These are phyloP conservation scores for Pipistrellus nathusii DNA, from an alignment of 2,797 vertebrate species.

Conservation along the genomic window DNA sequence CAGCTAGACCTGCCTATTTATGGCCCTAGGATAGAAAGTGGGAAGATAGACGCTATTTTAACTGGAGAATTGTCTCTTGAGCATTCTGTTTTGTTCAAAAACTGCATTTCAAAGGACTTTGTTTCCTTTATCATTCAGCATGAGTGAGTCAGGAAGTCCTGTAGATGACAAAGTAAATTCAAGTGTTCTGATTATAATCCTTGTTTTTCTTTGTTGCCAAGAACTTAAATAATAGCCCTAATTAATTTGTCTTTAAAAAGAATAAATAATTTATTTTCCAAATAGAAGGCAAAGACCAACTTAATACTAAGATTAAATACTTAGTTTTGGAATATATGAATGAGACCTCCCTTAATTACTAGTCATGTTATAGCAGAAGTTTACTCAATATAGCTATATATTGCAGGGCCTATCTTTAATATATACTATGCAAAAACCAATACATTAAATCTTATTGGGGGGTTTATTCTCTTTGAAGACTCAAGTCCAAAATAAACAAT, in stretches of 20 bases:
- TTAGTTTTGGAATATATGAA: constrained; percentile 4
- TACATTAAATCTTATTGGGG: neutral
- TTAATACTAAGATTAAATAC: neutral
- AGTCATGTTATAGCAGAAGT: neutral
- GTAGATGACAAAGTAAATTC: constrained; percentile 1
- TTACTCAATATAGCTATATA: neutral
- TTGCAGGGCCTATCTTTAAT: neutral
- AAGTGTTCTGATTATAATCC: constrained; percentile 9
- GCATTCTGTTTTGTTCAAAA: neutral
- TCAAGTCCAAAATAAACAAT: constrained; percentile 7
- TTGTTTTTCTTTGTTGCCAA: neutral
- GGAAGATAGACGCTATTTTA: neutral
- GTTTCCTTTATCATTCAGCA: constrained; percentile 16
- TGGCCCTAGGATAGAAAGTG: neutral
- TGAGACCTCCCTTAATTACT: neutral
- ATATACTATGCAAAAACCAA: neutral
- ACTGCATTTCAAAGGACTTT: neutral
- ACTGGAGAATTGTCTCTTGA: neutral
- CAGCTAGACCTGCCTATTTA: neutral
- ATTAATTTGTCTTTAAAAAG: constrained; percentile 27
- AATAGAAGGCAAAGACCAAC: neutral
- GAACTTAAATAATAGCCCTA: constrained; percentile 21
- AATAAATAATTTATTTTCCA: constrained; percentile 28
- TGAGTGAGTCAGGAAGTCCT: neutral
- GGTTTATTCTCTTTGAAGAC: constrained; percentile 35